Conservation (phyloP, 2,113 vertebrate genomes). For the Brachyhypopomus gauderio region DNA sequence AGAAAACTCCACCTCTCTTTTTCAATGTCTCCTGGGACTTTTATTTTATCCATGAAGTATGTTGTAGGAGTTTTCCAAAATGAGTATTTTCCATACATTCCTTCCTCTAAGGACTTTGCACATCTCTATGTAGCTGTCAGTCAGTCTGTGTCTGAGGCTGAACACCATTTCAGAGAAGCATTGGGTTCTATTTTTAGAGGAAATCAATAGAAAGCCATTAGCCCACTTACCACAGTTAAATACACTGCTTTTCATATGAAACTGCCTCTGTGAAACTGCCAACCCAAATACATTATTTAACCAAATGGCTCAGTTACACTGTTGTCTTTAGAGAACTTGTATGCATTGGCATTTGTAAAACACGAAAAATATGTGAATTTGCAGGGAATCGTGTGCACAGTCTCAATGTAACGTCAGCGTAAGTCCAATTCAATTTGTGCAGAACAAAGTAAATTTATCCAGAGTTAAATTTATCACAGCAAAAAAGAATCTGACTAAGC, state of each 20-base stretch:
- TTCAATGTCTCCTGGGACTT: conserved; percentile 16
- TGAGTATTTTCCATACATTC: conserved; percentile 25
- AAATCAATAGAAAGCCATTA: conserved; percentile 46
- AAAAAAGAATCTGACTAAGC: background rate
- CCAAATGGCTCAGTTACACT: background rate
- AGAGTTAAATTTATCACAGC: background rate
- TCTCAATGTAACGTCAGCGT: background rate
- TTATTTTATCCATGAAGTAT: background rate
- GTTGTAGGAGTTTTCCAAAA: conserved; percentile 10
- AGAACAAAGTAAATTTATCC: background rate
- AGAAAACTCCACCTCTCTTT: background rate
- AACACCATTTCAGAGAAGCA: background rate
- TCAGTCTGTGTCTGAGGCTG: background rate
- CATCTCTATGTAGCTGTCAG: background rate
- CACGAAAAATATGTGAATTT: background rate
- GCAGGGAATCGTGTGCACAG: background rate
- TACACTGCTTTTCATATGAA: conserved; percentile 20
- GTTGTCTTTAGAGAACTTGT: background rate
- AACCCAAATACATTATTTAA: conserved; percentile 22
- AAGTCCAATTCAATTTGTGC: background rate
- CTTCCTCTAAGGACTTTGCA: background rate
- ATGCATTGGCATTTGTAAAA: background rate
- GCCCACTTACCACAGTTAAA: conserved; percentile 48
- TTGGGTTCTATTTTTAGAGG: conserved; percentile 17
- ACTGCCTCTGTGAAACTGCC: conserved; percentile 20